phyloP scores from a whole-genome alignment of 2,797 vertebrate species.

The Danio kyathit region DNA sequence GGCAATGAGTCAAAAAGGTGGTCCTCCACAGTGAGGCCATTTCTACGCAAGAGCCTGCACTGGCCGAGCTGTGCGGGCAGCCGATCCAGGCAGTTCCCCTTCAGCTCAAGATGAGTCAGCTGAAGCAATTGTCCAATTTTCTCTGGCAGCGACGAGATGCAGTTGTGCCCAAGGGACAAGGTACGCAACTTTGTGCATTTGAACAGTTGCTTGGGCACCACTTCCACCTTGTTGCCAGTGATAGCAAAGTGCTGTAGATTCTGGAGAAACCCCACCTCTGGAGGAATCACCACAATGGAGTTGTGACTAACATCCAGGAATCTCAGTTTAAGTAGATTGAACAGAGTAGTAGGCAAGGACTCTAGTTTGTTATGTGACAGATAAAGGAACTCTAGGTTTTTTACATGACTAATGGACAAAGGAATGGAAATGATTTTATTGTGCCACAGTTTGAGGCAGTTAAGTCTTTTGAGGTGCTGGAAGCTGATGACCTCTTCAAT shows the following conservation, averaged over 20 bases:
- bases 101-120: conserved; percentile 93
- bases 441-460: conserved; percentile 97
- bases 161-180: conserved; percentile 94
- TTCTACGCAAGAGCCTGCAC: conserved; percentile 89
- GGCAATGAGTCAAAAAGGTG: conserved; percentile 96
- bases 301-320: conserved; percentile 95
- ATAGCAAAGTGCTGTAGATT: conserved; percentile 95
- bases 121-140: conserved; percentile 89
- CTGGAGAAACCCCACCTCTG: conserved; percentile 91
- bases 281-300: conserved; percentile 86
- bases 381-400: conserved; percentile 94
- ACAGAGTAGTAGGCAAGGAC: conserved; percentile 89
- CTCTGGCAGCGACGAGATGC: conserved; percentile 89
- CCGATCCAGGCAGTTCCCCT: conserved; percentile 96
- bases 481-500: conserved; percentile 99
- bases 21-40: conserved; percentile 93
- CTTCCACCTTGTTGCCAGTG: conserved; percentile 92
- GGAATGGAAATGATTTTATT: conserved; percentile 97
- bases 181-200: conserved; percentile 94
- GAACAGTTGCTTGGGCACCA: conserved; percentile 95
- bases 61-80: conserved; percentile 90
- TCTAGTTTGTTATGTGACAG: conserved; percentile 98
- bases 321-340: conserved; percentile 93
- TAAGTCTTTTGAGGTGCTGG: conserved; percentile 96
- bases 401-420: conserved; percentile 92